Evolutionary conservation across 2,888 invertebrate genomes (phyloP).

Genomic region (Celastrina argiolus): DNA sequence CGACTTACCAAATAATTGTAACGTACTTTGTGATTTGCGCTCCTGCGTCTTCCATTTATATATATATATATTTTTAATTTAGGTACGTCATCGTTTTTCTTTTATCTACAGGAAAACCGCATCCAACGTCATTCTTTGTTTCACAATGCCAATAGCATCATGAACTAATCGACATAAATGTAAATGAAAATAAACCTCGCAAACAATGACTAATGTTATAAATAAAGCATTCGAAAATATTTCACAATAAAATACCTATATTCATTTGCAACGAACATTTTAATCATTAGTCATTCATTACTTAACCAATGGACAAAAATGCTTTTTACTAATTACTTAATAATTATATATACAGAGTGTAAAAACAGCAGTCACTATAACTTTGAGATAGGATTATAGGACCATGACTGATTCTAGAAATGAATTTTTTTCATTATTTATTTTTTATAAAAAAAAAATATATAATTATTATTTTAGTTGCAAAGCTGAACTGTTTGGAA

Average conservation of each 20-base stretch:
- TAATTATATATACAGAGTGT: too few species aligned
- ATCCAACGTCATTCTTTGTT: not conserved
- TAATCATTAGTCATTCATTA: too few species aligned
- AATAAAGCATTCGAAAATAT: not conserved
- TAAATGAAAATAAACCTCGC: not conserved
- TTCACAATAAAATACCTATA: not conserved
- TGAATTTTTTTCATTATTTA: too few species aligned
- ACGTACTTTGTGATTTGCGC: conserved; percentile 5
- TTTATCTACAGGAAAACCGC: not conserved
- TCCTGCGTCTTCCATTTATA: not conserved
- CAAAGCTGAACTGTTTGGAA: too few species aligned
- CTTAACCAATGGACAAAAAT: not conserved
- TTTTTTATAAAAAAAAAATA: too few species aligned
- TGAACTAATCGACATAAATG: not conserved
- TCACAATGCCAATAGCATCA: not conserved
- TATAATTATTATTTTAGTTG: too few species aligned
- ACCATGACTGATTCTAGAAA: too few species aligned
- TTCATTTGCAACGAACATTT: too few species aligned
- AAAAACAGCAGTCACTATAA: too few species aligned
- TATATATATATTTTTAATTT: not conserved
- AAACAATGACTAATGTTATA: not conserved
- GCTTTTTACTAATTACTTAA: not conserved
- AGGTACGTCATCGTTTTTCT: not conserved
- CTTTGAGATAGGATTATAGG: too few species aligned
- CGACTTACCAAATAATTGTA: conserved; percentile 39